Evolutionary conservation across 1,140 invertebrate species (phyloP).

Genomic region (Euwallacea fornicatus): DNA sequence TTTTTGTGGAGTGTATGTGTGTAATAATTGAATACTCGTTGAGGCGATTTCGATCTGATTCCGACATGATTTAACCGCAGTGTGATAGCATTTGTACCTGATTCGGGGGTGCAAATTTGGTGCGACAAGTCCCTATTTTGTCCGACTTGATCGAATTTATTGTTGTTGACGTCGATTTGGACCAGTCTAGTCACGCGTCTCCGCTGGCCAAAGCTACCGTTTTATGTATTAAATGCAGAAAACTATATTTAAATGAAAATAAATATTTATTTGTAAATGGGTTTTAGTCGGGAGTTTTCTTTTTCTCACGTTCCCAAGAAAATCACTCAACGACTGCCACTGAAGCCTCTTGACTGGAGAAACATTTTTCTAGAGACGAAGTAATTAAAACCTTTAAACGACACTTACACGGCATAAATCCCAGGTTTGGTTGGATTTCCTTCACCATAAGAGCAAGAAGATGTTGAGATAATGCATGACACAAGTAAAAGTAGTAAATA

Average conservation of each 20-base stretch:
- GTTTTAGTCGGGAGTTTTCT: slow-evolving; percentile 6
- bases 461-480: too few species aligned
- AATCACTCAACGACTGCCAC: too few species aligned
- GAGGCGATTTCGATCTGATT: slow-evolving; percentile 12
- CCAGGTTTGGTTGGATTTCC: too few species aligned
- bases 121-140: neutral
- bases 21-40: too few species aligned
- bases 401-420: too few species aligned
- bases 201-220: slow-evolving; percentile 13
- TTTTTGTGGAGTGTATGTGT: too few species aligned
- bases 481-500: too few species aligned
- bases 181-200: slow-evolving; percentile 20
- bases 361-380: too few species aligned
- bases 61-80: neutral
- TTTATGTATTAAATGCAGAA: slow-evolving; percentile 27
- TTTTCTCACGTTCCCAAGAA: neutral
- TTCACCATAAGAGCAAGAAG: too few species aligned
- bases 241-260: slow-evolving; percentile 8
- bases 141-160: neutral
- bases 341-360: too few species aligned
- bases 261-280: slow-evolving; percentile 22
- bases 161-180: slow-evolving; percentile 9
- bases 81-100: slow-evolving; percentile 34
- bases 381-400: too few species aligned
- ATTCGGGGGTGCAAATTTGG: slow-evolving; percentile 9